A percentile compares a stretch with the other conserved stretches of the same genome.
Evolutionary conservation across 2,888 invertebrate species (phyloP).

Genomic region (Hirtodrosophila histrioides): DNA sequence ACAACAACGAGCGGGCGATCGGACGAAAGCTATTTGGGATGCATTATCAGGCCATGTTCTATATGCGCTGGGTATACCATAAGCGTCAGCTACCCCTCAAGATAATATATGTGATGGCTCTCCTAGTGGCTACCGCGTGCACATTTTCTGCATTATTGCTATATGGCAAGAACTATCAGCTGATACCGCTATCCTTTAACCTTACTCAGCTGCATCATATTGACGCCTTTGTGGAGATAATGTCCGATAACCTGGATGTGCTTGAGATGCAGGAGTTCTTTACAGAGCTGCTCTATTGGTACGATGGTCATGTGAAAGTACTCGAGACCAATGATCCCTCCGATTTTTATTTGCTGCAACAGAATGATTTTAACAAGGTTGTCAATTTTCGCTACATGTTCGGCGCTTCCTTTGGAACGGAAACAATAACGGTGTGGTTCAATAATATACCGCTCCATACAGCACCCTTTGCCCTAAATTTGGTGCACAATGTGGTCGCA

Average conservation of each 20-base stretch:
- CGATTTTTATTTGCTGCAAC: slow-evolving; percentile 31
- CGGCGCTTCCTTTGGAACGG: slow-evolving; percentile 49
- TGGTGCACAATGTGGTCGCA: slow-evolving; percentile 66
- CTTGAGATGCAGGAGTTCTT: slow-evolving; percentile 38
- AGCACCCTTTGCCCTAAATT: slow-evolving; percentile 61
- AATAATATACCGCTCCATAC: slow-evolving; percentile 67
- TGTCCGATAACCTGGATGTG: not conserved
- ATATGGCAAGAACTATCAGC: slow-evolving; percentile 40
- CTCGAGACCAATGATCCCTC: not conserved
- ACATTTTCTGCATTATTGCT: slow-evolving; percentile 43
- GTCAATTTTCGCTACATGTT: slow-evolving; percentile 52
- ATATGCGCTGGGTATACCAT: slow-evolving; percentile 34
- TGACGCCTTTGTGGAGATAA: slow-evolving; percentile 52
- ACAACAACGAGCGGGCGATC: accelerated
- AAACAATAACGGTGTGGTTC: slow-evolving; percentile 61
- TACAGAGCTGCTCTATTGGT: slow-evolving; percentile 60
- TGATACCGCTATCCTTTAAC: slow-evolving; percentile 49
- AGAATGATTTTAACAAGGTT: slow-evolving; percentile 18
- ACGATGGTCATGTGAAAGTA: slow-evolving; percentile 44
- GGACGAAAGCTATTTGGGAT: not conserved
- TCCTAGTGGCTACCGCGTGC: slow-evolving; percentile 21
- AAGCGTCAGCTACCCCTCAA: slow-evolving; percentile 26
- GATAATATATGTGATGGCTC: slow-evolving; percentile 18
- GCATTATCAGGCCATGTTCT: slow-evolving; percentile 34
- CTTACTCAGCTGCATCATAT: slow-evolving; percentile 39